Evolutionary conservation across 1,140 invertebrate genomes (phyloP).

Genomic region (Panagrolaimus sp.): DNA sequence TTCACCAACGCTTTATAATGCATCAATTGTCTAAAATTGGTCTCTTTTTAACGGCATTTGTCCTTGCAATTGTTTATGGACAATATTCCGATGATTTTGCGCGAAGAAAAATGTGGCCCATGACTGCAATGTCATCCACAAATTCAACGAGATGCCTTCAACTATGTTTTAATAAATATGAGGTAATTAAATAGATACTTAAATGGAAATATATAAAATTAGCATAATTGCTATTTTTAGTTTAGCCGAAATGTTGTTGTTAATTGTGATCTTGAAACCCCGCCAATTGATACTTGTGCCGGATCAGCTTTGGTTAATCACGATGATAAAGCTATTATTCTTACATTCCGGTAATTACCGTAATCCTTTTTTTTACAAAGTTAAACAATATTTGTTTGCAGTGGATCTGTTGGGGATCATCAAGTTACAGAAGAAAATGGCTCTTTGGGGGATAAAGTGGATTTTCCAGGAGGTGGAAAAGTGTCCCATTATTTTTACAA

Average conservation of each 20-base stretch:
- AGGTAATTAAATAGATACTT: not conserved
- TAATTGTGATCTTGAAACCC: slow-evolving; percentile 1
- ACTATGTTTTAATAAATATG: not conserved
- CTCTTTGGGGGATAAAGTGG: slow-evolving; percentile 1
- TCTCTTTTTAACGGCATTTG: not conserved
- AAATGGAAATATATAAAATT: too few species aligned
- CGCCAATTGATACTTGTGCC: not conserved
- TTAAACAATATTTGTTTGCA: too few species aligned
- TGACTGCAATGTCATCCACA: not conserved
- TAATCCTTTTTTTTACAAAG: too few species aligned
- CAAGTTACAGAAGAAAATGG: slow-evolving; percentile 16
- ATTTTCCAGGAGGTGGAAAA: not conserved
- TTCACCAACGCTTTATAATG: too few species aligned
- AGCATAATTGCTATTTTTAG: too few species aligned
- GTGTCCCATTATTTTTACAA: slow-evolving; percentile 7
- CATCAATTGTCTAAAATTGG: too few species aligned
- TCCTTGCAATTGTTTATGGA: not conserved
- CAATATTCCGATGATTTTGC: slow-evolving; percentile 5
- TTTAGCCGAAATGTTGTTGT: not conserved
- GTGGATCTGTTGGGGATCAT: not conserved
- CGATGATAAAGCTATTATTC: slow-evolving; percentile 13
- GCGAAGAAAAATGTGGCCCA: slow-evolving; percentile 4
- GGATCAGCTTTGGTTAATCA: not conserved
- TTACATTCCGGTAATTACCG: not conserved
- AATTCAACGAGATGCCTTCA: not conserved